A percentile compares a stretch with the other conserved stretches of the same genome.
Conservation (phyloP, 2,113 vertebrate genomes). For the Heterochromis multidens region DNA sequence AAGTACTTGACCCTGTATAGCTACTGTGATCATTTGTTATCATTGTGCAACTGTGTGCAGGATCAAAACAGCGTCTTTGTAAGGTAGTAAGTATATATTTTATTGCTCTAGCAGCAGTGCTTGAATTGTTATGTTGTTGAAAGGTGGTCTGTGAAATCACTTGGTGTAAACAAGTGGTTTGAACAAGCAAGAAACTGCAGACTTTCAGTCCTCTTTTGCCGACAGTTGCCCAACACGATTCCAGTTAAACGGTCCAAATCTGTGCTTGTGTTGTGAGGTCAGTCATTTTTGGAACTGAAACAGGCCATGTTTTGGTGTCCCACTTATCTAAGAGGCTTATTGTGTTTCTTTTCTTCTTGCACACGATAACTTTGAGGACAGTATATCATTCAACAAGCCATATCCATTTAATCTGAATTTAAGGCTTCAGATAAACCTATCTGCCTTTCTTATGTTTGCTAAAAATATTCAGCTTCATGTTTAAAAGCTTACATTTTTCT, state of each 20-base stretch:
- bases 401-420: slow-evolving; percentile 6
- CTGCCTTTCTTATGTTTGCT: neutral
- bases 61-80: neutral
- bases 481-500: neutral
- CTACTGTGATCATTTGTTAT: neutral
- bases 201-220: neutral
- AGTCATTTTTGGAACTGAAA: slow-evolving; percentile 22
- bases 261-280: slow-evolving; percentile 13
- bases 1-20: neutral
- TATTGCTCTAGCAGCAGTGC: neutral
- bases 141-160: neutral
- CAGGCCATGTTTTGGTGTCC: slow-evolving; percentile 21
- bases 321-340: slow-evolving; percentile 47
- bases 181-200: neutral
- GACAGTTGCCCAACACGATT: neutral
- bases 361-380: neutral
- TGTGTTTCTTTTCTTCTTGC: neutral
- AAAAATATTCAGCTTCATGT: neutral
- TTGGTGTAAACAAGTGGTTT: neutral
- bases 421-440: neutral
- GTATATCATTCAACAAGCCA: slow-evolving; percentile 3
- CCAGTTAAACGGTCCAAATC: neutral
- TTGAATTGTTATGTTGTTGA: neutral
- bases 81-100: neutral
- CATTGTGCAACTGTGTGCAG: neutral